Evolutionary conservation across 2,113 vertebrate species (phyloP).

Genomic region (Antidorcas marsupialis): DNA sequence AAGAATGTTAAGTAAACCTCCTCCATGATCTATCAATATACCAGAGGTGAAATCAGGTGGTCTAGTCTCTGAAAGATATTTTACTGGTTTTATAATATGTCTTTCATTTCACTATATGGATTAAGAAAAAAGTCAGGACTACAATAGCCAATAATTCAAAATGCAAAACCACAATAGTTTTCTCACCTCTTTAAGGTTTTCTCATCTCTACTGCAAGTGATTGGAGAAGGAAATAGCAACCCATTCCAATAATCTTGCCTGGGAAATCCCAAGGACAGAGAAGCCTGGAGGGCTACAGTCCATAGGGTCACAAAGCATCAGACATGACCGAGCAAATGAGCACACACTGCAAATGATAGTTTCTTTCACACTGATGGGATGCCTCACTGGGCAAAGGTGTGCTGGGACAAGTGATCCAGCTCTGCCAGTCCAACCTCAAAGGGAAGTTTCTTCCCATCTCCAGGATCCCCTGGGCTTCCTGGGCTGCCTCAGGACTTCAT

Average conservation of each 20-base stretch:
- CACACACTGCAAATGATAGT: background rate
- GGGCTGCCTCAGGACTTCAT: constrained; percentile 81
- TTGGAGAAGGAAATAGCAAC: background rate
- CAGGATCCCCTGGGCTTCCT: constrained; percentile 13
- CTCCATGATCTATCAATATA: background rate
- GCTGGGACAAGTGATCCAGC: background rate
- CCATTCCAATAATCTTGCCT: background rate
- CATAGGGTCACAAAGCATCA: background rate
- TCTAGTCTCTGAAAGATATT: background rate
- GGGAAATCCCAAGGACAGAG: background rate
- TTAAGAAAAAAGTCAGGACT: constrained; percentile 29
- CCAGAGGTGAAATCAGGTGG: background rate
- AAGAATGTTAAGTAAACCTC: background rate
- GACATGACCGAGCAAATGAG: background rate
- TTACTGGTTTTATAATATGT: constrained; percentile 14
- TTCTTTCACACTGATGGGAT: background rate
- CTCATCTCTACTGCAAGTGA: background rate
- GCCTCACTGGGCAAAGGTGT: background rate
- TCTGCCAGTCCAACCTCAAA: background rate
- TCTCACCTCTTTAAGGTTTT: background rate
- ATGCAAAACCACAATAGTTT: background rate
- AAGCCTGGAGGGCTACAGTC: background rate
- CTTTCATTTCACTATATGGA: background rate
- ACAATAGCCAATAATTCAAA: constrained; percentile 19
- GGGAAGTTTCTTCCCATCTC: constrained; percentile 10